These are phyloP conservation scores for Parasteatoda tepidariorum DNA, from an alignment of 1,140 invertebrate species.

Conservation along the genomic window DNA sequence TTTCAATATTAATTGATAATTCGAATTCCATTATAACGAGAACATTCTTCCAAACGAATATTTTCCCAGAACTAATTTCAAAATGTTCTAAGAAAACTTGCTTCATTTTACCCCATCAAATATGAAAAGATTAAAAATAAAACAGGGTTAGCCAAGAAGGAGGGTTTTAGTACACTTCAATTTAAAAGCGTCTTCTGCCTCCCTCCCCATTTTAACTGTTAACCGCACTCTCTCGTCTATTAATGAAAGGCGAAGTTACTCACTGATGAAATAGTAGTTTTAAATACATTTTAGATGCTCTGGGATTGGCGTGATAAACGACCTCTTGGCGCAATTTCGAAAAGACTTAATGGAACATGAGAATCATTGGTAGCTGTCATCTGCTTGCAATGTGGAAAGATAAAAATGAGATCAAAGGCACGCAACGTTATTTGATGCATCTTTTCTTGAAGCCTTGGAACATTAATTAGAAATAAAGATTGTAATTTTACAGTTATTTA, in stretches of 20 bases:
- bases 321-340: constrained; percentile 55
- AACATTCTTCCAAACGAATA: too few species aligned
- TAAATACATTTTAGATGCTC: constrained; percentile 54
- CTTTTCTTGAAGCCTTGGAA: neutral
- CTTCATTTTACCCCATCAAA: neutral
- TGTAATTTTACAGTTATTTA: too few species aligned
- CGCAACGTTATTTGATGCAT: constrained; percentile 25
- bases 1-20: too few species aligned
- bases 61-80: too few species aligned
- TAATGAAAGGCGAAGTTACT: constrained; percentile 40
- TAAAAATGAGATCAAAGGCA: constrained; percentile 28
- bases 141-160: neutral
- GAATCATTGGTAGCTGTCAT: constrained; percentile 52
- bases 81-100: constrained; percentile 5
- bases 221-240: constrained; percentile 48
- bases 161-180: constrained; percentile 9
- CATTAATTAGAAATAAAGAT: too few species aligned
- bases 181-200: constrained; percentile 7
- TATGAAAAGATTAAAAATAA: constrained; percentile 18
- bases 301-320: constrained; percentile 58
- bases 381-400: neutral
- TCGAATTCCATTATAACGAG: too few species aligned
- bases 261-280: constrained; percentile 55
- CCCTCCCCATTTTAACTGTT: constrained; percentile 21
- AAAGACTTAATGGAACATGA: constrained; percentile 56